Base-by-base conservation (phyloP, 1,140 invertebrate species). In the Wasmannia auropunctata region DNA sequence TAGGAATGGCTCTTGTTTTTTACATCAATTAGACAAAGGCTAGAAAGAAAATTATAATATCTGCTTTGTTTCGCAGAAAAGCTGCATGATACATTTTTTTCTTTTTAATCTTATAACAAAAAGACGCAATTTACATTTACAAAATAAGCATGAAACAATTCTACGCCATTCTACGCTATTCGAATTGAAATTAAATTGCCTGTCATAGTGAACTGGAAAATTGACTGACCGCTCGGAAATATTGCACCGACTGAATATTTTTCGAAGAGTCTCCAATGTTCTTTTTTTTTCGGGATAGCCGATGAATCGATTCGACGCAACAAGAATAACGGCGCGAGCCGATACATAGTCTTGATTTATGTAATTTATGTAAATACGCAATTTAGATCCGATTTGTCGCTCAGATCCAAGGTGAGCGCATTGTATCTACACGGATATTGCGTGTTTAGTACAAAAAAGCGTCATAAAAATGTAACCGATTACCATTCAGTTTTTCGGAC, bases 311-410 rank as follows among this genome's bases (percentile, higher is more conserved):
- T 60, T 22, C 25, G 1, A 60, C 3, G 1, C 54, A 31, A 43
- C 11, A 77, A 63, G 40, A 77, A 63, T 34, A 43, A 43, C 10
- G 74, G 16, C 16, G 75, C n/a, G 1, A 43, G 19, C 37, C 16
- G 25, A 28, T n/a, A 40, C 25, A 28, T 14, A 14, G 40, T 77
- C 16, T n/a, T 77, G 75, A 63, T 77, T 77, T 63, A 77, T 77
- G 11, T 77, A 77, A 77, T 77, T 43, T 77, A 77, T 77, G 75
- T 63, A 77, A 77, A 63, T 43, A 34, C 10, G 25, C 25, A 34
- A 77, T 77, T 77, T 49, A 22, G 43, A 25, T 19, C 6, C 40
- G 37, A 77, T 63, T 76, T 76, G 25, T 77, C 56, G 25, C 75
- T 63, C 25, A 16, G 16, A 62, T 76, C 16, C 74, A 77, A 77